These are phyloP conservation scores for Taxidea taxus DNA, from an alignment of 2,113 vertebrate species.

Conservation along the genomic window DNA sequence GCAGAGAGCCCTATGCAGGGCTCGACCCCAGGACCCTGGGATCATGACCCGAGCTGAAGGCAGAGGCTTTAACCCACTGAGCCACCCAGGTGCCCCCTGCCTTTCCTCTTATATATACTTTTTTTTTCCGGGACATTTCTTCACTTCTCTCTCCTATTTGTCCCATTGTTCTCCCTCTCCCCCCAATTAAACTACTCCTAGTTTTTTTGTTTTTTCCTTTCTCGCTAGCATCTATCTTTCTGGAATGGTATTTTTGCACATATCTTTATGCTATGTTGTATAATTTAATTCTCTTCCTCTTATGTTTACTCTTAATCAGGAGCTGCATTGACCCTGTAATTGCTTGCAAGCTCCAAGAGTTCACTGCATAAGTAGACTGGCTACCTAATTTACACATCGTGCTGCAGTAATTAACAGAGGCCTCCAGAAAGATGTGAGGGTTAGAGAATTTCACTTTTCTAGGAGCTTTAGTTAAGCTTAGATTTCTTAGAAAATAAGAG, in stretches of 20 bases:
- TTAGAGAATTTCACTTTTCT: background rate
- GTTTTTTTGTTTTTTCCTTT: background rate
- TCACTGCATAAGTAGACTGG: background rate
- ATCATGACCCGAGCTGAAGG: too few relatives aligned
- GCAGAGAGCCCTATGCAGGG: too few relatives aligned
- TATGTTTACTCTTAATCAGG: slow-evolving; percentile 28
- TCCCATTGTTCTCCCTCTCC: background rate
- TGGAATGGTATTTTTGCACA: background rate
- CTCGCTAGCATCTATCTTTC: background rate
- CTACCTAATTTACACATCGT: background rate
- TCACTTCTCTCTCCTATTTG: background rate
- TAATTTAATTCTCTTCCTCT: slow-evolving; percentile 19
- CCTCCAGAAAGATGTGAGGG: background rate
- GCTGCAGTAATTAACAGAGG: background rate
- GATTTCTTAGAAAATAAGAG: slow-evolving; percentile 15
- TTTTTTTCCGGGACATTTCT: background rate
- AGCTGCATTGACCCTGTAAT: background rate
- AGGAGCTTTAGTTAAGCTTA: slow-evolving; percentile 16
- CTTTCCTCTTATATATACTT: background rate
- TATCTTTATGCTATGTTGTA: background rate
- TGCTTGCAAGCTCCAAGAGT: background rate
- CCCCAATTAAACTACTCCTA: background rate
- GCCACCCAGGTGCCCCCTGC: too few relatives aligned
- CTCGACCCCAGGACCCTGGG: too few relatives aligned
- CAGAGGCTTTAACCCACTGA: too few relatives aligned